A percentile compares a stretch with the other conserved stretches of the same genome.
Conservation (phyloP, 2,797 vertebrate genomes). For the Antennarius maculatus region DNA sequence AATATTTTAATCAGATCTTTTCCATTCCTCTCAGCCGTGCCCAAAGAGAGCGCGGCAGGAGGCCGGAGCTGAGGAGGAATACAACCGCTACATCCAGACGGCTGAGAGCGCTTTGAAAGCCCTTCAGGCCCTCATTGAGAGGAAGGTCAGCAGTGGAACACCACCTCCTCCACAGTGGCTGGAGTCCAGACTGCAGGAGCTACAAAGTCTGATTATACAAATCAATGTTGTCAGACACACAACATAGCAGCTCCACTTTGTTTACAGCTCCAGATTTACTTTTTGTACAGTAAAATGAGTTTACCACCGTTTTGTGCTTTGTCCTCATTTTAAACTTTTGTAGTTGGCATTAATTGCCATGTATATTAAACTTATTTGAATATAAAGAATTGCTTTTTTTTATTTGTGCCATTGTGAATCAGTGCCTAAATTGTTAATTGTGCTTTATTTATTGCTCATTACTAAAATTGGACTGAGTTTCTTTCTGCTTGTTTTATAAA, state of each 20-base stretch:
- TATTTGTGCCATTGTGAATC: neutral
- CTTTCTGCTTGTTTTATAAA: neutral
- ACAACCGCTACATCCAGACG: conserved; percentile 77
- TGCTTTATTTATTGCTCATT: neutral
- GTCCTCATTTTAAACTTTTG: conserved; percentile 26
- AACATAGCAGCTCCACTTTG: conserved; percentile 15
- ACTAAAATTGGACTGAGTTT: neutral
- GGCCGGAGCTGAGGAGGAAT: conserved; percentile 81
- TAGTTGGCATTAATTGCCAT: conserved; percentile 13
- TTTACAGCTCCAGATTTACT: neutral
- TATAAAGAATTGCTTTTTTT: conserved; percentile 5
- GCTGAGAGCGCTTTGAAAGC: conserved; percentile 84
- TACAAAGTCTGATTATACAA: conserved; percentile 77
- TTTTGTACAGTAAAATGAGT: conserved; percentile 5
- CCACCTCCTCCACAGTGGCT: conserved; percentile 85
- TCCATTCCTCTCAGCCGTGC: conserved; percentile 77
- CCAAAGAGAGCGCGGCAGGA: conserved; percentile 86
- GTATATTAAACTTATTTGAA: conserved; percentile 69
- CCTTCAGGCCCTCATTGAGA: conserved; percentile 74
- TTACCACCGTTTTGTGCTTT: conserved; percentile 25
- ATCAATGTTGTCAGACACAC: conserved; percentile 51
- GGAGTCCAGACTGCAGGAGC: conserved; percentile 76
- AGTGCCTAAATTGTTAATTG: too few species aligned
- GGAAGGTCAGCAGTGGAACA: neutral
- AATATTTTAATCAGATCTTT: neutral